Percentiles rank a stretch among this genome's conserved stretches.
These are phyloP conservation scores for Psylliodes chrysocephalus DNA, from an alignment of 2,888 invertebrate genomes.

Conservation along the genomic window DNA sequence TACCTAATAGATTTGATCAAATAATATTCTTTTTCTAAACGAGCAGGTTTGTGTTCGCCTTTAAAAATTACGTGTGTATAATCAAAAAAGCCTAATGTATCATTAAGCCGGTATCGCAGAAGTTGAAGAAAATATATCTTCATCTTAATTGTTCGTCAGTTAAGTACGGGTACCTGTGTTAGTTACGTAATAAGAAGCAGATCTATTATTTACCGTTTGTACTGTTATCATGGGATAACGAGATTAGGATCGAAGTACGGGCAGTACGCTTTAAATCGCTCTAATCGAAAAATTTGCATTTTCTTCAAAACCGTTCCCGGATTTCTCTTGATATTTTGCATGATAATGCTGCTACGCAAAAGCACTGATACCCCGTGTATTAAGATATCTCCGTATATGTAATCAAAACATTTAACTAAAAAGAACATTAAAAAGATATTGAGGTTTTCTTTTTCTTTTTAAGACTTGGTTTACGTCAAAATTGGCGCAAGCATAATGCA, in stretches of 20 bases:
- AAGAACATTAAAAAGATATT: too few relatives aligned
- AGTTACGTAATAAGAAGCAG: slow-evolving; percentile 15
- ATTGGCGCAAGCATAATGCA: too few relatives aligned
- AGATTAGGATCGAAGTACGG: slow-evolving; percentile 23
- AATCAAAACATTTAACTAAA: too few relatives aligned
- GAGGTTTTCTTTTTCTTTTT: too few relatives aligned
- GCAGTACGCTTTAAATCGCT: slow-evolving; percentile 21
- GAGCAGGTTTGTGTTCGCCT: not conserved
- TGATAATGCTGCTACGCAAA: too few relatives aligned
- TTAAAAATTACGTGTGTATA: slow-evolving; percentile 20
- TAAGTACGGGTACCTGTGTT: slow-evolving; percentile 15
- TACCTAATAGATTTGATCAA: not conserved
- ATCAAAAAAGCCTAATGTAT: slow-evolving; percentile 10
- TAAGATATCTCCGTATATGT: too few relatives aligned
- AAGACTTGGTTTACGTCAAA: too few relatives aligned
- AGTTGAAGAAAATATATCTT: slow-evolving; percentile 19
- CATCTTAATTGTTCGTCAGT: slow-evolving; percentile 19
- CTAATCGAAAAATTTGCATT: slow-evolving; percentile 32
- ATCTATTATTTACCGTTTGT: slow-evolving; percentile 24
- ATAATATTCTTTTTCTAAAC: slow-evolving; percentile 1
- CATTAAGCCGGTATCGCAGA: slow-evolving; percentile 5
- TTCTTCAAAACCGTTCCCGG: not conserved
- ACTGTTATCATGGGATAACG: slow-evolving; percentile 13
- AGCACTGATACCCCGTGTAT: too few relatives aligned
- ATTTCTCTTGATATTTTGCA: slow-evolving; percentile 9